phyloP scores from a whole-genome alignment of 2,113 vertebrate species.

The Emydocephalus ijimae region DNA sequence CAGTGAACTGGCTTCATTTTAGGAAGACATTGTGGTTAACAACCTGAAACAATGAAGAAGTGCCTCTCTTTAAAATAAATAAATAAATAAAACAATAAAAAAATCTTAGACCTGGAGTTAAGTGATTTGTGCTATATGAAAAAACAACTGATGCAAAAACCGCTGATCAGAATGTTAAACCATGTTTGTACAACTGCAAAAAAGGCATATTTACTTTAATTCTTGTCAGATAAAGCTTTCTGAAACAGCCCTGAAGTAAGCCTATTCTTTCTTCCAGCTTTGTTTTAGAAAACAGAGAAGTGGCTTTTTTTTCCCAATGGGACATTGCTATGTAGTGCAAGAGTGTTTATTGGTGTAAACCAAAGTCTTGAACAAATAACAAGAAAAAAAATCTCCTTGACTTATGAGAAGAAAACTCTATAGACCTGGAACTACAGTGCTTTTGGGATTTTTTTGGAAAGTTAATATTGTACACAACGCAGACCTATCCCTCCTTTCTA shows the following conservation, averaged over 20 bases:
- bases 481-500: background rate
- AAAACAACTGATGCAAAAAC: constrained; percentile 33
- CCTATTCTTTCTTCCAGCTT: background rate
- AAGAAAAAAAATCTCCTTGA: background rate
- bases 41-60: constrained; percentile 61
- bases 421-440: background rate
- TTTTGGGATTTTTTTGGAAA: background rate
- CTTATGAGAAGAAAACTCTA: background rate
- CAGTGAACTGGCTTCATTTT: constrained; percentile 68
- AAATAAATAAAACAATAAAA: background rate
- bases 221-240: background rate
- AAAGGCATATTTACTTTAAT: background rate
- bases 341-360: background rate
- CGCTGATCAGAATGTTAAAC: constrained; percentile 50
- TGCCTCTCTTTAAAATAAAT: background rate
- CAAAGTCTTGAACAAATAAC: background rate
- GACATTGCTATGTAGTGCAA: too few species aligned
- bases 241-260: too few species aligned
- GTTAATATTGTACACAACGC: background rate
- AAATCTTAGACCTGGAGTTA: constrained; percentile 43
- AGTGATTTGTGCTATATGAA: constrained; percentile 58
- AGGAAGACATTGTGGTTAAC: constrained; percentile 65
- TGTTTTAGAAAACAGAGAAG: constrained; percentile 1
- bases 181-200: background rate
- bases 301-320: background rate